These are phyloP conservation scores for Ariopsis seemanni DNA, from an alignment of 2,113 vertebrate species.

Conservation along the genomic window DNA sequence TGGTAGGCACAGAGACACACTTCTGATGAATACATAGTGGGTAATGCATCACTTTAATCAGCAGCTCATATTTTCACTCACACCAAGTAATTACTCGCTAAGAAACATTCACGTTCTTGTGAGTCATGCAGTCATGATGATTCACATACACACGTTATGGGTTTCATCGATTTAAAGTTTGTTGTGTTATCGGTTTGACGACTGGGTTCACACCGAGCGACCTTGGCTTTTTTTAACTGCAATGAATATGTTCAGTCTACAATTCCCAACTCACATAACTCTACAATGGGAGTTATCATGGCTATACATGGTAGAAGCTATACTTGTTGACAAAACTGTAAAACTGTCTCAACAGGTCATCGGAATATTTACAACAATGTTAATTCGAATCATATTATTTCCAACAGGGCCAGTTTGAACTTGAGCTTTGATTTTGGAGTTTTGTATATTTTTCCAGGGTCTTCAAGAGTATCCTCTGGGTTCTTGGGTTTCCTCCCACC, in stretches of 20 bases:
- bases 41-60: slow-evolving; percentile 20
- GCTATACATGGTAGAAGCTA: too few relatives aligned
- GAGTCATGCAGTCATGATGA: background rate
- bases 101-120: background rate
- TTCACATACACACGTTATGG: background rate
- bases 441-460: background rate
- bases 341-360: background rate
- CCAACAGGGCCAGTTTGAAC: background rate
- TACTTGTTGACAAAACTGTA: background rate
- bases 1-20: slow-evolving; percentile 19
- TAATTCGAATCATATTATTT: background rate
- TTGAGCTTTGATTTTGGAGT: background rate
- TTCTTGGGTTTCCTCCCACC: background rate
- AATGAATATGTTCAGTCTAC: background rate
- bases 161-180: background rate
- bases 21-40: slow-evolving; percentile 37
- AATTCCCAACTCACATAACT: too few relatives aligned
- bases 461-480: background rate
- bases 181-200: background rate
- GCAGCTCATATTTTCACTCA: slow-evolving; percentile 11
- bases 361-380: background rate
- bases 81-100: slow-evolving; percentile 6
- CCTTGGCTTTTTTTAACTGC: background rate
- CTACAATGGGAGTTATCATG: background rate
- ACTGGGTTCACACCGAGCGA: background rate